Conservation (phyloP, 2,888 invertebrate genomes). For the Pristionchus mayeri region DNA sequence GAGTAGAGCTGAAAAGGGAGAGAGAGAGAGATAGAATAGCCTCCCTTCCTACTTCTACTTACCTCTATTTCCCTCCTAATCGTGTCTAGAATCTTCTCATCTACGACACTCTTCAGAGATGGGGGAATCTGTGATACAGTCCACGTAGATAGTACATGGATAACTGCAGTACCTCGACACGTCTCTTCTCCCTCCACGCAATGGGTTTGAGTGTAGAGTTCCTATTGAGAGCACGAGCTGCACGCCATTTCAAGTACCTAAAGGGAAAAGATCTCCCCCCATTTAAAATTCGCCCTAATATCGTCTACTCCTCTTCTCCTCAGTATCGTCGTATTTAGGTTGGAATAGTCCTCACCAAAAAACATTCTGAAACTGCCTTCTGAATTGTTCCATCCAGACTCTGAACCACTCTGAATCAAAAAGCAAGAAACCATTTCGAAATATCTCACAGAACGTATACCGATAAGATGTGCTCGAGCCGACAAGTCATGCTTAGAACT, state of each 20-base stretch:
- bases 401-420: neutral
- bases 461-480: neutral
- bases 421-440: neutral
- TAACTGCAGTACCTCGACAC: neutral
- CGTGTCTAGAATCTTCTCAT: neutral
- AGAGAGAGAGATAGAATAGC: neutral
- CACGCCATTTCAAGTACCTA: conserved; percentile 32
- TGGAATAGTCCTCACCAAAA: neutral
- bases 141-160: neutral
- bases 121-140: neutral
- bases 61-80: neutral
- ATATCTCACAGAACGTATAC: neutral
- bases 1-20: conserved; percentile 38
- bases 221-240: neutral
- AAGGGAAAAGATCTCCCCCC: neutral
- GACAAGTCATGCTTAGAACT: neutral
- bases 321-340: too few relatives aligned
- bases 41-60: too few relatives aligned
- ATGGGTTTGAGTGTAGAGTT: conserved; percentile 4
- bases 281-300: neutral
- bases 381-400: neutral
- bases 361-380: conserved; percentile 44
- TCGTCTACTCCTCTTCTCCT: neutral
- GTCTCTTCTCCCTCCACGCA: neutral
- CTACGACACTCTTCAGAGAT: neutral